Conservation (phyloP, 2,888 invertebrate genomes). For the Buathra laborator region DNA sequence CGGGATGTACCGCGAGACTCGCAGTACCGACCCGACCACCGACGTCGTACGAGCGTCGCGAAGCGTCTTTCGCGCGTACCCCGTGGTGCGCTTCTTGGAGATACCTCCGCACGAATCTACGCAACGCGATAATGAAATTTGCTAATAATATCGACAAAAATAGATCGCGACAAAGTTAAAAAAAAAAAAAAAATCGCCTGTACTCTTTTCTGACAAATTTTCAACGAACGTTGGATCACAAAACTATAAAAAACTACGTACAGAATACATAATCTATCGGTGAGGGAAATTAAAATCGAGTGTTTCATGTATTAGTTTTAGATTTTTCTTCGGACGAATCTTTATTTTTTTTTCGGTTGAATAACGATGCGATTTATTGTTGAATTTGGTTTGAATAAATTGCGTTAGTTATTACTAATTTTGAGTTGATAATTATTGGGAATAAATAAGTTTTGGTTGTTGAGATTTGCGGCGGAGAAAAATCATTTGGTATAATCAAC, state of each 20-base stretch:
- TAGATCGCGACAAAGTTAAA: neutral
- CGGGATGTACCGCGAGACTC: conserved; percentile 75
- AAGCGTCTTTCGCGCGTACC: conserved; percentile 60
- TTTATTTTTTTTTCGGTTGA: no score
- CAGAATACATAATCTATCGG: no score
- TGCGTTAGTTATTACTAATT: no score
- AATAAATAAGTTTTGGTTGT: neutral
- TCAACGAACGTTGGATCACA: no score
- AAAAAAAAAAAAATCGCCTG: neutral
- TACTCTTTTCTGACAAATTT: no score
- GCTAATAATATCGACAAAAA: neutral
- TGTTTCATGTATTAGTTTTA: no score
- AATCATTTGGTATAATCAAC: conserved; percentile 66
- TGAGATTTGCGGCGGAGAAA: conserved; percentile 43
- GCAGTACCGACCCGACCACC: conserved; percentile 83
- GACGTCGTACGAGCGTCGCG: conserved; percentile 74
- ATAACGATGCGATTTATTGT: no score
- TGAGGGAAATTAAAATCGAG: no score
- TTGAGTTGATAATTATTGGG: neutral
- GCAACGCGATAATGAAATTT: conserved; percentile 26
- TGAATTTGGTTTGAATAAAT: no score
- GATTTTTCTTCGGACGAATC: no score
- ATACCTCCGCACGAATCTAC: neutral
- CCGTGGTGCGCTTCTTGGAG: conserved; percentile 44
- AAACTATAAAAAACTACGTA: no score